These are phyloP conservation scores for Nasonia vitripennis DNA, from an alignment of 1,140 invertebrate species.

Conservation along the genomic window DNA sequence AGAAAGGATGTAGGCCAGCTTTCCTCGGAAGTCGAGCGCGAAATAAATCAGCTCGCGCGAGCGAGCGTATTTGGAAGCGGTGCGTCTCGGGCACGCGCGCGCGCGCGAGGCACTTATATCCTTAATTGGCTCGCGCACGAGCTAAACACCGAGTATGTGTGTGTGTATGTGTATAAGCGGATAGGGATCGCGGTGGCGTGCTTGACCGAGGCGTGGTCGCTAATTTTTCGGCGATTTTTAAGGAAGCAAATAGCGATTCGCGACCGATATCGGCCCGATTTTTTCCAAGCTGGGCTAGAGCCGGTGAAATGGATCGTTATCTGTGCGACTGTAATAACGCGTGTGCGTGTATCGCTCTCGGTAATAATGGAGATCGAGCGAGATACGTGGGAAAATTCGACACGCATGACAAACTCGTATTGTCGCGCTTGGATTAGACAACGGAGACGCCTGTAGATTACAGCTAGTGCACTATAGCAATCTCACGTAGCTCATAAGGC, in stretches of 20 bases:
- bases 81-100: conserved; percentile 34
- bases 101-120: conserved; percentile 46
- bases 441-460: no score
- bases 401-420: no score
- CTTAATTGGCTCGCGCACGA: conserved; percentile 60
- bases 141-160: neutral
- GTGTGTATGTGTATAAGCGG: neutral
- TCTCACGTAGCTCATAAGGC: conserved; percentile 52
- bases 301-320: no score
- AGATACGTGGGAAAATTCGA: no score
- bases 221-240: conserved; percentile 3
- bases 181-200: neutral
- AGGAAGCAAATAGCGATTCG: neutral
- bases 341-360: no score
- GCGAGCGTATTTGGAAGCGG: conserved; percentile 43
- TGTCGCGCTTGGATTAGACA: no score
- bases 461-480: neutral
- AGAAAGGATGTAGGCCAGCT: conserved; percentile 1
- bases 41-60: conserved; percentile 33
- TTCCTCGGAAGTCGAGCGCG: conserved; percentile 37
- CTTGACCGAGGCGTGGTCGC: neutral
- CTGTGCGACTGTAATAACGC: no score
- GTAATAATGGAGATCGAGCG: no score
- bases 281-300: no score
- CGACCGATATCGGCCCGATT: neutral